Percentiles rank a stretch among this genome's conserved stretches.
Evolutionary conservation across 2,888 invertebrate genomes (phyloP).

Genomic region (Rapana venosa): DNA sequence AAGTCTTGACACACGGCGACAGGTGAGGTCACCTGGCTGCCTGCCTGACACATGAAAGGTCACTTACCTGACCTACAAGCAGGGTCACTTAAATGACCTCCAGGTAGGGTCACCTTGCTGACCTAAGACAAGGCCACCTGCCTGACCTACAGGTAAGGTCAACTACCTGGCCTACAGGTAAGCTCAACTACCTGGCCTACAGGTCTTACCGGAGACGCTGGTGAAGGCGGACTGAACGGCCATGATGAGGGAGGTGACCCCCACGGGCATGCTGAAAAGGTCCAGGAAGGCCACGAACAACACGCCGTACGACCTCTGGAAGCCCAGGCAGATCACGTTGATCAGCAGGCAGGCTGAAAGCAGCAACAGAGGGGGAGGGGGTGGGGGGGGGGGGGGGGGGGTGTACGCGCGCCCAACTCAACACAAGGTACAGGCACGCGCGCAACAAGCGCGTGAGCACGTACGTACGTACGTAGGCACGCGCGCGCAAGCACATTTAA

Average conservation of each 20-base stretch:
- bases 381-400: neutral
- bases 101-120: no score
- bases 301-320: slow-evolving; percentile 25
- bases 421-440: neutral
- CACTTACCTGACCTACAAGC: no score
- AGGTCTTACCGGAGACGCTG: slow-evolving; percentile 18
- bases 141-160: no score
- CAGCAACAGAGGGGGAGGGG: neutral
- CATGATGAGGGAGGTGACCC: slow-evolving; percentile 47
- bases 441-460: neutral
- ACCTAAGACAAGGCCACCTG: no score
- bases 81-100: no score
- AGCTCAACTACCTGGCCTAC: neutral
- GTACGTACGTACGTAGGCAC: neutral
- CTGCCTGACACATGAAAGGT: no score
- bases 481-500: no score
- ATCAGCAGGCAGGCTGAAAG: slow-evolving; percentile 14
- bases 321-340: slow-evolving; percentile 23
- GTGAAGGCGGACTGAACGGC: slow-evolving; percentile 42
- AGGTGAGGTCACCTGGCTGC: no score
- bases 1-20: no score
- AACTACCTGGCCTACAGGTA: no score
- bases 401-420: neutral
- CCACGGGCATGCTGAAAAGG: slow-evolving; percentile 44
- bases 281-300: slow-evolving; percentile 49